These are phyloP conservation scores for Cirrhinus mrigala DNA, from an alignment of 2,797 vertebrate genomes.

Conservation along the genomic window DNA sequence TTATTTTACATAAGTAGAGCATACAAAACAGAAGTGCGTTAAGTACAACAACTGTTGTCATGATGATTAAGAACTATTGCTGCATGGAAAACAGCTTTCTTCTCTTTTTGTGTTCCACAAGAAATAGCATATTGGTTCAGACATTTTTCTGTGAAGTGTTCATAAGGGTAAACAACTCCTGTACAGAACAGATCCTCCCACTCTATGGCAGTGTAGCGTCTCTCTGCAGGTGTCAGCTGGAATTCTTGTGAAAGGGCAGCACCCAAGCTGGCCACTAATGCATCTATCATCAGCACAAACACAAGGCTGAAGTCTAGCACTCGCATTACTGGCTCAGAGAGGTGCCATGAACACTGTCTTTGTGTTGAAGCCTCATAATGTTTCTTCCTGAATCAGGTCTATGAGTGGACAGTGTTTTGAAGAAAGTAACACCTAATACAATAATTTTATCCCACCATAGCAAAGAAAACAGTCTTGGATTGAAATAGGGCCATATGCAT, in stretches of 20 bases:
- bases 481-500: background rate
- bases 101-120: background rate
- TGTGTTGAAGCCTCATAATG: background rate
- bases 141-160: background rate
- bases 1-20: background rate
- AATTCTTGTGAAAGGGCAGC: background rate
- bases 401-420: background rate
- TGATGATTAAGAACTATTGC: background rate
- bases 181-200: background rate
- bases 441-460: background rate
- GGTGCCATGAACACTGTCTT: background rate
- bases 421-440: background rate
- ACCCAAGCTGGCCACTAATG: background rate
- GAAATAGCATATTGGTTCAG: background rate
- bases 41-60: background rate
- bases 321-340: background rate
- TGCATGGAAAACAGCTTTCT: background rate
- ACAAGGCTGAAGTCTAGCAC: background rate
- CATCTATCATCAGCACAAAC: slow-evolving; percentile 8
- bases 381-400: background rate
- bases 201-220: background rate
- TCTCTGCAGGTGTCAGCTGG: background rate
- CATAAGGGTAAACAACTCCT: background rate
- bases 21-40: background rate
- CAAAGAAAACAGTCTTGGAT: background rate